Evolutionary conservation across 1,140 invertebrate genomes (phyloP).

Genomic region (Chrysoperla carnea): DNA sequence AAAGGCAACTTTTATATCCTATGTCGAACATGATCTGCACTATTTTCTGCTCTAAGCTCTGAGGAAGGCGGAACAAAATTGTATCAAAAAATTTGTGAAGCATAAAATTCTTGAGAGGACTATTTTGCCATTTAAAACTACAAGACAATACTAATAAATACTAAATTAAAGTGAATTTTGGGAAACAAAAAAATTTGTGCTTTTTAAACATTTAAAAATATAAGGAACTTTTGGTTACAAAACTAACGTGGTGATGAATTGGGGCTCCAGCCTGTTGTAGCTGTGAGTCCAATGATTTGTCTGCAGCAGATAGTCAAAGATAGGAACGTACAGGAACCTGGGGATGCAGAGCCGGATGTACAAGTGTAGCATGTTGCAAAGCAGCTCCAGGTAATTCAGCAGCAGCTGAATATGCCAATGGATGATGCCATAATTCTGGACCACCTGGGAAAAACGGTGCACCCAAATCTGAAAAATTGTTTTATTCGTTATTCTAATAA

Average conservation of each 20-base stretch:
- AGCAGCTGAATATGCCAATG: slow-evolving; percentile 63
- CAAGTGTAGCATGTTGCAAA: slow-evolving; percentile 72
- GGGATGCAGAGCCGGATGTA: slow-evolving; percentile 90
- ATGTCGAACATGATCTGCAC: no score
- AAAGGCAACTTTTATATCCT: no score
- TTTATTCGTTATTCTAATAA: neutral
- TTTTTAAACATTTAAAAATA: no score
- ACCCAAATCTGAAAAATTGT: slow-evolving; percentile 60
- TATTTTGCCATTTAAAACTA: no score
- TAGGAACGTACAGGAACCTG: slow-evolving; percentile 91
- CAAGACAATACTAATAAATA: no score
- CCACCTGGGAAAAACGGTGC: slow-evolving; percentile 85
- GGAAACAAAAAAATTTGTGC: no score
- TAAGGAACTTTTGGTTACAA: neutral
- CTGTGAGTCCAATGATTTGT: slow-evolving; percentile 49
- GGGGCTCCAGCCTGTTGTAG: slow-evolving; percentile 27
- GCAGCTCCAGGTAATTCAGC: slow-evolving; percentile 63
- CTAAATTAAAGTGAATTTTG: no score
- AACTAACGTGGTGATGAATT: slow-evolving; percentile 27
- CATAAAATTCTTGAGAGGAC: no score
- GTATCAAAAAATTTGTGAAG: no score
- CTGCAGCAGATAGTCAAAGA: slow-evolving; percentile 83
- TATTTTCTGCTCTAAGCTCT: no score
- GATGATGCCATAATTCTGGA: slow-evolving; percentile 87
- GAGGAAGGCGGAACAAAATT: no score